Evolutionary conservation across 1,140 invertebrate species (phyloP), one percentile per base, ranked within the genome.

Genomic region (Saccostrea cuccullata): DNA sequence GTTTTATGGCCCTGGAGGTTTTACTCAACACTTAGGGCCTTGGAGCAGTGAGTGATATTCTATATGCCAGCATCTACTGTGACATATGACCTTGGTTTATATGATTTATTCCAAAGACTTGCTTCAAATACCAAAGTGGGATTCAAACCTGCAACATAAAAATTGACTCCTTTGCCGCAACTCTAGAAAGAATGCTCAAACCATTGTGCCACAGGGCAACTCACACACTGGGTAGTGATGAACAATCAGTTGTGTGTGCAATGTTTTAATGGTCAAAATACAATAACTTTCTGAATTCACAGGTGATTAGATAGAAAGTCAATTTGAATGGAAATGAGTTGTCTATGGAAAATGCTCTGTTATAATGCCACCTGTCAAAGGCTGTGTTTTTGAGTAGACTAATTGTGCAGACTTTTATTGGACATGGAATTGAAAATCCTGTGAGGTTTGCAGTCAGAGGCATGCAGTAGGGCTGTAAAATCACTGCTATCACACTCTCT

Each of bases 401-500:
- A 77, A 77, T 77, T 77, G 70, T 77, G 26, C 70, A 77, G 70
- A 77, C 70, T 77, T 77, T 77, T 77, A 77, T 77, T 26, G 70
- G 70, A 77, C 70, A 77, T 77, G 70, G 70, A 77, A 77, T 77
- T 15, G 70, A 77, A 77, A 77, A 77, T 36, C 70, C 70, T 77
- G 70, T 77, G 70, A 77, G 70, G 70, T 77, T 15, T 77, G 70
- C 70, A 77, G 36, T 77, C 70, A 36, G 70, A 77, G 26, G 30
- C 70, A 77, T 77, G 70, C 70, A 77, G 23, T 36, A 77, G 2
- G 70, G 15, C 70, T 26, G 26, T 77, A 77, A 77, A 77, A 77
- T 77, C 70, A 77, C 23, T 36, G 70, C 70, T 77, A 77, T 77
- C 70, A 36, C 70, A 77, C 70, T 17, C 26, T 30, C 70, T 12